These are phyloP conservation scores for Recurvirostra avosetta DNA, from an alignment of 2,113 vertebrate species.

Conservation along the genomic window DNA sequence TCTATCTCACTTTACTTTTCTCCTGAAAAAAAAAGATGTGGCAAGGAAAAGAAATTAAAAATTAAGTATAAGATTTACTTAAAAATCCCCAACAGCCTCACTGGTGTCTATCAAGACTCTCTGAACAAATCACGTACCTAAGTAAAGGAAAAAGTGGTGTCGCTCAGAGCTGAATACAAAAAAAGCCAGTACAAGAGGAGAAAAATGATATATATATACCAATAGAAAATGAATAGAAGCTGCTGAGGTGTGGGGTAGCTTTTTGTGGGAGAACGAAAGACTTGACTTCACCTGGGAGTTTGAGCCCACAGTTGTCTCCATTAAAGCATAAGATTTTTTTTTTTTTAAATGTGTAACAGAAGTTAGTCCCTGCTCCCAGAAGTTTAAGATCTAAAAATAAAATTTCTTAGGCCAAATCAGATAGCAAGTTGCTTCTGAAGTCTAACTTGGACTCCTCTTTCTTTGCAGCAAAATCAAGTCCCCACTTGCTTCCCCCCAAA, in stretches of 20 bases:
- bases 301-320: background rate
- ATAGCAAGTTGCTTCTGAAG: slow-evolving; percentile 25
- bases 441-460: slow-evolving; percentile 26
- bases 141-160: background rate
- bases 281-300: background rate
- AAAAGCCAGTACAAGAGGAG: background rate
- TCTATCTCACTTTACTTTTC: background rate
- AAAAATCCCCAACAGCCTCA: background rate
- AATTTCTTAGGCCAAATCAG: slow-evolving; percentile 40
- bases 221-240: background rate
- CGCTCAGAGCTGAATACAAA: background rate
- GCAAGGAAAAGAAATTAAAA: background rate
- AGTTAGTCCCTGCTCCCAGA: slow-evolving; percentile 11
- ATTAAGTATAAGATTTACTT: background rate
- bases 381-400: slow-evolving; percentile 60
- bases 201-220: background rate
- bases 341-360: background rate
- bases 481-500: background rate
- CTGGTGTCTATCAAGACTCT: background rate
- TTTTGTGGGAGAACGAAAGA: slow-evolving; percentile 4
- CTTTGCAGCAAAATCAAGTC: slow-evolving; percentile 6
- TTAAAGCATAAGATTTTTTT: background rate
- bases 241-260: background rate
- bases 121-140: background rate
- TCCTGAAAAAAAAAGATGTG: background rate